Base-by-base conservation (phyloP, 2,797 vertebrate genomes). In the Crocidura indochinensis region DNA sequence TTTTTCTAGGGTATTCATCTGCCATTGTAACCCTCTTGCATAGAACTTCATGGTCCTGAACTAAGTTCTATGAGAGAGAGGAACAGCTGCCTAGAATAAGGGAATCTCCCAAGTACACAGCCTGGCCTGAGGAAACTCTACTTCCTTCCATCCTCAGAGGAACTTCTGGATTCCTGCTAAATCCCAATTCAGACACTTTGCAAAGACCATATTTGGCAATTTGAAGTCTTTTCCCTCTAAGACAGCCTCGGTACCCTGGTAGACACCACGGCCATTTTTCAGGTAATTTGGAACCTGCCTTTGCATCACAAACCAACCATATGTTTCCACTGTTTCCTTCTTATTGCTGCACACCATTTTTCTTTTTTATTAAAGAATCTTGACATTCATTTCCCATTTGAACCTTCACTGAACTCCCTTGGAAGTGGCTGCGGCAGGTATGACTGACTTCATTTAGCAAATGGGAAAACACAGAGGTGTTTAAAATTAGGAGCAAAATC, bases 401-500 rank as follows among this genome's bases (percentile, higher is more conserved):
- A 91, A 79, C 49, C 24, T 84, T 68, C 76, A 56, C 15, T 88
- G 69, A 92, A 82, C 49, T 46, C 26, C 47, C 53, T 84, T 4
- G 26, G 75, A 90, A 71, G 29, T 44, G 80, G 73, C 77, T 53
- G 46, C 3, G 3, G 20, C 51, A 93, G 56, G 46, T 85, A 94
- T 64, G 44, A 49, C 38, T 71, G 67, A 91, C 22, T 90, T 73
- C 73, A 71, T 83, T 92, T 49, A 92, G 68, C 47, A 88, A 93
- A 71, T 24, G 31, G 73, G 73, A 87, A 88, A 91, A 73, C 51
- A 78, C 19, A 73, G 51, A 73, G 9, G 73, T 29, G 22, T 82
- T 53, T 86, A 81, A 91, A 94, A 84, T 87, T 47, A 84, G 77
- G 67, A 84, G 71, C 24, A n/a, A 69, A 91, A 77, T 87, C 20